phyloP scores from a whole-genome alignment of 2,888 invertebrate genomes.

The Apamea crenata region DNA sequence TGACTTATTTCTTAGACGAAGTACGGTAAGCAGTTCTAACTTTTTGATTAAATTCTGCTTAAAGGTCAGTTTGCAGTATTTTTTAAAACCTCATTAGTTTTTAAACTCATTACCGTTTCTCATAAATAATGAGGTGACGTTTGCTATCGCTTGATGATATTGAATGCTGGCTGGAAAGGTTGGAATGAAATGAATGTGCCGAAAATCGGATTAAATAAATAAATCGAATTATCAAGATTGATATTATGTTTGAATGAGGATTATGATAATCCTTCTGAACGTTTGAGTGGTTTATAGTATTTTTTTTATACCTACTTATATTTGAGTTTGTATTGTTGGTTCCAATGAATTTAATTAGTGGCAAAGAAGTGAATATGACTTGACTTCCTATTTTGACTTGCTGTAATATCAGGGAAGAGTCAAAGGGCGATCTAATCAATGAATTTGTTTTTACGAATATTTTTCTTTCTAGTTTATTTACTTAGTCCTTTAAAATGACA shows the following conservation, averaged over 20 bases:
- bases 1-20: constrained; percentile 2
- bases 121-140: background rate
- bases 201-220: background rate
- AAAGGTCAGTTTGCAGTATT: constrained; percentile 8
- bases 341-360: background rate
- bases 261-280: background rate
- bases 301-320: too few relatives aligned
- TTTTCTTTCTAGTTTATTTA: too few relatives aligned
- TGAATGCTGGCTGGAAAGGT: background rate
- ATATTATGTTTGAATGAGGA: background rate
- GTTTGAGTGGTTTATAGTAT: background rate
- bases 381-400: background rate
- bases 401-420: too few relatives aligned
- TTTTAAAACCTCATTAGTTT: background rate
- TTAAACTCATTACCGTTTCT: constrained; percentile 9
- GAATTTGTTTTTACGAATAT: too few relatives aligned
- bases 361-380: too few relatives aligned
- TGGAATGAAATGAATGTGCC: background rate
- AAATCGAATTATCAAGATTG: background rate
- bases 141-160: background rate
- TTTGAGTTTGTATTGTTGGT: background rate
- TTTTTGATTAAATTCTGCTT: constrained; percentile 38
- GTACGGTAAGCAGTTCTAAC: constrained; percentile 7
- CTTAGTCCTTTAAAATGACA: background rate
- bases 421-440: too few relatives aligned